Percentiles rank a stretch among this genome's conserved stretches.
Conservation (phyloP, 2,888 invertebrate genomes). For the Liopterus haemorrhoidalis region DNA sequence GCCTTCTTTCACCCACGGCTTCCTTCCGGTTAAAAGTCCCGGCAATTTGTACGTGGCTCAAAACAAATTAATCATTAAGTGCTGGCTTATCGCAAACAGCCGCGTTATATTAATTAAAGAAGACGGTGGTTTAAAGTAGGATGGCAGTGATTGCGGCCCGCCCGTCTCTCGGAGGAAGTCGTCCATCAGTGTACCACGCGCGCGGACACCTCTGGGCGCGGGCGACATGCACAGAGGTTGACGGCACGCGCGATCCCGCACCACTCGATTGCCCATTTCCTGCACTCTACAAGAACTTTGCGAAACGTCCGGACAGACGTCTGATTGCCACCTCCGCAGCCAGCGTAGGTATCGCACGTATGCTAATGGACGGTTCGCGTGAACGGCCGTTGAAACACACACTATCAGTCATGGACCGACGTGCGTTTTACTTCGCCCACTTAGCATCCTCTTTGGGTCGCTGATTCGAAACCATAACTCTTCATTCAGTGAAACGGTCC, state of each 20-base stretch:
- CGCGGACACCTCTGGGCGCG: conserved; percentile 16
- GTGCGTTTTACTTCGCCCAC: conserved; percentile 35
- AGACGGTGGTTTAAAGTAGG: too few relatives aligned
- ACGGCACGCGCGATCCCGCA: conserved; percentile 19
- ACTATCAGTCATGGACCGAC: too few relatives aligned
- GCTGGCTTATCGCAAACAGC: too few relatives aligned
- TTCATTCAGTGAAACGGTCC: conserved; percentile 40
- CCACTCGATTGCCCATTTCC: conserved; percentile 19
- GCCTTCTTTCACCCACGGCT: conserved; percentile 13
- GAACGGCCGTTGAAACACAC: too few relatives aligned
- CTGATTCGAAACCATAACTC: conserved; percentile 44
- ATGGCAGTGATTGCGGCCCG: conserved; percentile 39
- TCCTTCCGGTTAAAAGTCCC: conserved; percentile 24
- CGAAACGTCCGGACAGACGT: too few relatives aligned
- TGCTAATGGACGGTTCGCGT: too few relatives aligned
- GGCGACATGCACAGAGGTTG: conserved; percentile 3
- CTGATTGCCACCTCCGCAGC: too few relatives aligned
- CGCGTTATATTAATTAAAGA: too few relatives aligned
- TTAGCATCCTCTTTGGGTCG: conserved; percentile 40
- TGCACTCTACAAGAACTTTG: conserved; percentile 6
- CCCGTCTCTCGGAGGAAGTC: conserved; percentile 24
- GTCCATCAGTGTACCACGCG: conserved; percentile 13
- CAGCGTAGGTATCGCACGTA: too few relatives aligned
- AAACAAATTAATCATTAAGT: conserved; percentile 35
- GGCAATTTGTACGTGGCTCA: conserved; percentile 31